Percentiles rank a stretch among this genome's conserved stretches.
Conservation (phyloP, 2,888 invertebrate genomes). For the Epinotia brunnichana region DNA sequence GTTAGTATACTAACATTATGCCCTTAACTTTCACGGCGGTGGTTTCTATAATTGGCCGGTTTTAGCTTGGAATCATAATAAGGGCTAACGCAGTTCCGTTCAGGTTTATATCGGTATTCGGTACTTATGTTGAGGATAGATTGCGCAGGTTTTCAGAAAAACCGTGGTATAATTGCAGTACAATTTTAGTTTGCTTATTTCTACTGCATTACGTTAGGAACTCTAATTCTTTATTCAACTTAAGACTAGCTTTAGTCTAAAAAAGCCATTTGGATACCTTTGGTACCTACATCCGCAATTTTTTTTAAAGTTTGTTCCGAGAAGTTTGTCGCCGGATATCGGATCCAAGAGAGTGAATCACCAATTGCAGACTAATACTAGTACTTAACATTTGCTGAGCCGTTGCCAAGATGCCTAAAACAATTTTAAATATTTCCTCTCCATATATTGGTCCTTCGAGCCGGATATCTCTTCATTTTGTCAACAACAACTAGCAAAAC, state of each 20-base stretch:
- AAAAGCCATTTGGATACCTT: too few relatives aligned
- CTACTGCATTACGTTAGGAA: not conserved
- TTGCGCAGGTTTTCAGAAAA: not conserved
- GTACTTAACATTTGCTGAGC: not conserved
- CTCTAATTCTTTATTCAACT: too few relatives aligned
- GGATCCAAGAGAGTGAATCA: not conserved
- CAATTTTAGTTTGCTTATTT: not conserved
- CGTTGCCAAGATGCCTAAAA: not conserved
- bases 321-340: too few relatives aligned
- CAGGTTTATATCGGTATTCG: not conserved
- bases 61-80: conserved; percentile 12
- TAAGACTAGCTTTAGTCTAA: too few relatives aligned
- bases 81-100: not conserved
- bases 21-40: conserved; percentile 38
- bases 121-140: not conserved
- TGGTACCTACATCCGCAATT: too few relatives aligned
- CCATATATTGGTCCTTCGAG: conserved; percentile 5
- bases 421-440: not conserved
- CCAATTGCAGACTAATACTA: too few relatives aligned
- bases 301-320: too few relatives aligned
- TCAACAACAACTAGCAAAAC: not conserved
- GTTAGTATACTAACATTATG: conserved; percentile 29
- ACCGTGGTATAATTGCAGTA: not conserved
- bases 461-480: conserved; percentile 1
- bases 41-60: conserved; percentile 25